Evolutionary conservation across 2,797 vertebrate genomes (phyloP).

Genomic region (Choloepus didactylus): DNA sequence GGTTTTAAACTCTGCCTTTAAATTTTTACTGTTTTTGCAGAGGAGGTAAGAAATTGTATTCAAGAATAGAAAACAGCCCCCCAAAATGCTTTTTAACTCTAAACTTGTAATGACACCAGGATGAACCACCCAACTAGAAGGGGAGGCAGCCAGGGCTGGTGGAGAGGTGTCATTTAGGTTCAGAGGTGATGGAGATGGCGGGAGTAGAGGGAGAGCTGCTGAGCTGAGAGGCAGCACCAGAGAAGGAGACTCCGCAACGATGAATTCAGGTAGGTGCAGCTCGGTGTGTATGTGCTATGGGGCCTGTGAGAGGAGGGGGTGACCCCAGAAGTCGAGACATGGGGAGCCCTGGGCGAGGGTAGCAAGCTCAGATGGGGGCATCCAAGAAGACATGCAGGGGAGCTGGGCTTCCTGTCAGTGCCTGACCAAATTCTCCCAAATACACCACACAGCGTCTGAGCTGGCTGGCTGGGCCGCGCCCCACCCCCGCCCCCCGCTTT

Average conservation of each 20-base stretch:
- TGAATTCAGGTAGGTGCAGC: neutral
- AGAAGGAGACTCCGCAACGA: too few relatives aligned
- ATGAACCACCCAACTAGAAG: neutral
- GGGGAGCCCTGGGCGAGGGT: too few relatives aligned
- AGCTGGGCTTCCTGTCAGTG: neutral
- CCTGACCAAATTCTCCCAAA: neutral
- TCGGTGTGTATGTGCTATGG: accelerated
- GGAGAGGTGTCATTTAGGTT: too few relatives aligned
- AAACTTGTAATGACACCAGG: neutral
- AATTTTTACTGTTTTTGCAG: neutral
- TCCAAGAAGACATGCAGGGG: neutral
- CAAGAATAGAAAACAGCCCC: neutral
- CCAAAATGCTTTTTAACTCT: neutral
- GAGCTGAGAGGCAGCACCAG: too few relatives aligned
- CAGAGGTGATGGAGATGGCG: too few relatives aligned
- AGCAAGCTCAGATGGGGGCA: neutral
- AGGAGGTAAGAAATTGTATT: neutral
- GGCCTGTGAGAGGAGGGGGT: neutral
- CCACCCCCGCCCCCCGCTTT: neutral
- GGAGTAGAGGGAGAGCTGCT: too few relatives aligned
- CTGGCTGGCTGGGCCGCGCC: too few relatives aligned
- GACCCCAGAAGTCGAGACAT: too few relatives aligned
- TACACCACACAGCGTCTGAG: neutral
- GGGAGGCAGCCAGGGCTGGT: accelerated
- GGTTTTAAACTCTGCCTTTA: neutral